Evolutionary conservation across 1,140 invertebrate genomes (phyloP), one percentile per base, ranked within the genome.

Genomic region (Cotesia vestalis): DNA sequence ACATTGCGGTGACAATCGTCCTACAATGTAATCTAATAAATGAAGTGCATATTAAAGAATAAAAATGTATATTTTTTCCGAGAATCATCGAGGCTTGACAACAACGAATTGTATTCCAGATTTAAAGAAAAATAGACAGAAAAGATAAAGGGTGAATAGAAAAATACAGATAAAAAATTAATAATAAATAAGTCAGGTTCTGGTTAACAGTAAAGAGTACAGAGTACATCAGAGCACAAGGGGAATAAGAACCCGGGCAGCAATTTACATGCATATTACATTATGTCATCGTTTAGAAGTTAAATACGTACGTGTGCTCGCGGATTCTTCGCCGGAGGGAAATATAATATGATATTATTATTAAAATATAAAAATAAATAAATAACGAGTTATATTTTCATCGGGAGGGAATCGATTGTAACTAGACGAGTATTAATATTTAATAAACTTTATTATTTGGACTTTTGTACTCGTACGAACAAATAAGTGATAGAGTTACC

Each of bases 401-500:
- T 60, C 38, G 20, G 4, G 17, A 53, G 27, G 27, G 57, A 46
- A 46, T 46, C 40, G 40, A 46, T 1, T 27, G 27, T 27, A 27
- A 27, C 27, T 6, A 62, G 35, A 61, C 20, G 3, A 36, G 52
- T 9, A 62, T 57, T 57, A n/a, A 5, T n/a, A 57, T 36, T 59
- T 4, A 63, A 52, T 9, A n/a, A 11, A 12, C 4, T 51, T 46
- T 61, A 61, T 51, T 12, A 62, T 72, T 73, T 66, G 27, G 40
- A 46, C 40, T 46, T 46, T 46, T 46, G 40, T 46, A 46, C 11
- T 46, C 40, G 40, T 46, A 46, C 40, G 40, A 46, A 46, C 6
- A 46, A 46, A 79, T 78, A 84, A 80, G 84, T 86, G 84, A 86
- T 86, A 86, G 84, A 85, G 83, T 85, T 83, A 86, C 84, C 83